Conservation (phyloP, 2,113 vertebrate genomes). For the Oreochromis spilurus region DNA sequence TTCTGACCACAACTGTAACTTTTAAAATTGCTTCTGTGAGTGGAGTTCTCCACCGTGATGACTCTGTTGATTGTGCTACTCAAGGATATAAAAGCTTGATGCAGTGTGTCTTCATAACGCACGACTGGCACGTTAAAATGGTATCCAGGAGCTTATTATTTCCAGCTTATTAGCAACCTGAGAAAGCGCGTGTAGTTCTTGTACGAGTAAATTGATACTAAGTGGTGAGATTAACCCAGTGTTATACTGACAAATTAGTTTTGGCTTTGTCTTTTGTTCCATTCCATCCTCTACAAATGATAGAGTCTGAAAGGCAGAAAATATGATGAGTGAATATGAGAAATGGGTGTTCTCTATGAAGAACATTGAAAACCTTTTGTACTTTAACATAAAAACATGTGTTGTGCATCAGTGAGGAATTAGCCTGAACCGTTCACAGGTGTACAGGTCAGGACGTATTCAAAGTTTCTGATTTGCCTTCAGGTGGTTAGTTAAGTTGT, state of each 20-base stretch:
- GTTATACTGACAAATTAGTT: slow-evolving; percentile 39
- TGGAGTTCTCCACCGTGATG: slow-evolving; percentile 6
- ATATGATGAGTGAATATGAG: not conserved
- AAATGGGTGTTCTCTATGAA: not conserved
- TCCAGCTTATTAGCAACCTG: slow-evolving; percentile 60
- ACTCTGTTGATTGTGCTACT: slow-evolving; percentile 14
- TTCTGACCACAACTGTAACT: not conserved
- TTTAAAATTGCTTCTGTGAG: slow-evolving; percentile 18
- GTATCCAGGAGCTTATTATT: slow-evolving; percentile 54
- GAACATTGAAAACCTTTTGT: not conserved
- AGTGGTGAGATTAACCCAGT: slow-evolving; percentile 51
- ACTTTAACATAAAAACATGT: not conserved
- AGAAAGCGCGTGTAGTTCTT: slow-evolving; percentile 53
- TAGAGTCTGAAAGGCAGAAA: slow-evolving; percentile 30
- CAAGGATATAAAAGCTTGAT: slow-evolving; percentile 21
- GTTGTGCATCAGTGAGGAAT: not conserved
- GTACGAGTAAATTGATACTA: slow-evolving; percentile 61
- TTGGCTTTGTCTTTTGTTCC: slow-evolving; percentile 20
- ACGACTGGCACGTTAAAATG: slow-evolving; percentile 50
- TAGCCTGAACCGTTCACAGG: not conserved
- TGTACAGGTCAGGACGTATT: slow-evolving; percentile 14
- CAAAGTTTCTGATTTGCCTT: not conserved
- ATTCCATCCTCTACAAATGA: not conserved
- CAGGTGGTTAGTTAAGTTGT: not conserved
- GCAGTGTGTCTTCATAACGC: slow-evolving; percentile 55